phyloP scores from a whole-genome alignment of 2,888 invertebrate species.

The Erebia epiphron region DNA sequence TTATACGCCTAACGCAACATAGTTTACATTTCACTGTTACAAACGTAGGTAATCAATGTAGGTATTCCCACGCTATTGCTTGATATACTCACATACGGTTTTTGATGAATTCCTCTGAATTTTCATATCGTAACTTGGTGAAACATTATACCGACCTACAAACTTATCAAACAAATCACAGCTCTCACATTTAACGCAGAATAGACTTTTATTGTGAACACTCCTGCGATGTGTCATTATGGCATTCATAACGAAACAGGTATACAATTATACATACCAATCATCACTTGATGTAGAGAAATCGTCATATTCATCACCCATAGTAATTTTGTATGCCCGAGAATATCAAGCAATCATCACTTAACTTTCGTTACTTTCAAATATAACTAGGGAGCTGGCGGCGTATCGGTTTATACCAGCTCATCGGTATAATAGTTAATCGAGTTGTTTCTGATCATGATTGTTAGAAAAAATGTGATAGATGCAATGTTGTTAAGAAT shows the following conservation, averaged over 20 bases:
- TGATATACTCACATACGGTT: neutral
- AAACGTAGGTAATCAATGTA: conserved; percentile 1
- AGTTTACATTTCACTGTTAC: conserved; percentile 4
- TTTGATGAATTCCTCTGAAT: conserved; percentile 5
- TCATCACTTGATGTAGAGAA: conserved; percentile 33
- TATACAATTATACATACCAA: conserved; percentile 24
- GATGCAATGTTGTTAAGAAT: too few relatives aligned
- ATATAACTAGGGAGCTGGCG: conserved; percentile 24
- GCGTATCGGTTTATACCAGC: neutral
- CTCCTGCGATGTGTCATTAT: conserved; percentile 16
- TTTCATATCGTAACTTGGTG: conserved; percentile 9
- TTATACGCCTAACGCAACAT: neutral
- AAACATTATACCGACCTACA: neutral
- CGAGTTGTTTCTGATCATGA: neutral
- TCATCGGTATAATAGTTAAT: neutral
- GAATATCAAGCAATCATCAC: conserved; percentile 37
- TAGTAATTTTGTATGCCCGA: conserved; percentile 28
- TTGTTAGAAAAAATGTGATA: too few relatives aligned
- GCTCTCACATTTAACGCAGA: conserved; percentile 1
- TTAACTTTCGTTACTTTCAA: conserved; percentile 49
- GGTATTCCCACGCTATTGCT: conserved; percentile 14
- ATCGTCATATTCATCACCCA: conserved; percentile 32
- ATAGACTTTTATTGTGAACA: conserved; percentile 9
- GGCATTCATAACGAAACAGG: conserved; percentile 21
- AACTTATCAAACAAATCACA: neutral